Evolutionary conservation across 2,113 vertebrate genomes (phyloP).

Genomic region (Hystrix brachyura): DNA sequence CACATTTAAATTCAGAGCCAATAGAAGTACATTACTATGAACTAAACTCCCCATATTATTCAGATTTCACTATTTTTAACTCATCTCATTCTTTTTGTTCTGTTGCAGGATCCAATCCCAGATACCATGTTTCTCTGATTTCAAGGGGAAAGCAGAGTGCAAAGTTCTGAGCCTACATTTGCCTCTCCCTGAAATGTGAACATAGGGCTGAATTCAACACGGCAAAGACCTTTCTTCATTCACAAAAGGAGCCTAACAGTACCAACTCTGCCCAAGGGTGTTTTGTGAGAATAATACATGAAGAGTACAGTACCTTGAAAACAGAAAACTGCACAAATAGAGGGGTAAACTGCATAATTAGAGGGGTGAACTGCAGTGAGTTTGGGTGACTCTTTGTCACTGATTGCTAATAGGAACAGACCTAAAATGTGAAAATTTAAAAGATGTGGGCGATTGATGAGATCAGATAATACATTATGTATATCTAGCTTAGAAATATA

Average conservation of each 20-base stretch:
- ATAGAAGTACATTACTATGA: background rate
- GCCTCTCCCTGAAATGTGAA: background rate
- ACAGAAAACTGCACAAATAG: background rate
- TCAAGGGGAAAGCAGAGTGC: background rate
- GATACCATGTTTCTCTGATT: background rate
- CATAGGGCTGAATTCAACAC: background rate
- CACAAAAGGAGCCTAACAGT: background rate
- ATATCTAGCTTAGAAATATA: constrained; percentile 32
- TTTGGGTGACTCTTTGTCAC: background rate
- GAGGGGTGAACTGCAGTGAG: background rate
- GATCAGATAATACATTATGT: constrained; percentile 17
- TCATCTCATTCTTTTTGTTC: background rate
- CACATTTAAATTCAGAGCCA: background rate
- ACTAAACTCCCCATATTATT: background rate
- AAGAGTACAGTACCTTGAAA: background rate
- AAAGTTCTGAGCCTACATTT: background rate
- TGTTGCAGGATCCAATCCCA: background rate
- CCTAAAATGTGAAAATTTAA: background rate
- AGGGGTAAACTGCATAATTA: background rate
- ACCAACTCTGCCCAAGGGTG: background rate
- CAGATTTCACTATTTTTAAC: background rate
- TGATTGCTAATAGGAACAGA: constrained; percentile 20
- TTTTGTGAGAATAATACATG: constrained; percentile 2
- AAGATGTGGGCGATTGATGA: background rate
- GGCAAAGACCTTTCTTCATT: background rate